phyloP scores from a whole-genome alignment of 2,797 vertebrate species.

The Squalus acanthias region DNA sequence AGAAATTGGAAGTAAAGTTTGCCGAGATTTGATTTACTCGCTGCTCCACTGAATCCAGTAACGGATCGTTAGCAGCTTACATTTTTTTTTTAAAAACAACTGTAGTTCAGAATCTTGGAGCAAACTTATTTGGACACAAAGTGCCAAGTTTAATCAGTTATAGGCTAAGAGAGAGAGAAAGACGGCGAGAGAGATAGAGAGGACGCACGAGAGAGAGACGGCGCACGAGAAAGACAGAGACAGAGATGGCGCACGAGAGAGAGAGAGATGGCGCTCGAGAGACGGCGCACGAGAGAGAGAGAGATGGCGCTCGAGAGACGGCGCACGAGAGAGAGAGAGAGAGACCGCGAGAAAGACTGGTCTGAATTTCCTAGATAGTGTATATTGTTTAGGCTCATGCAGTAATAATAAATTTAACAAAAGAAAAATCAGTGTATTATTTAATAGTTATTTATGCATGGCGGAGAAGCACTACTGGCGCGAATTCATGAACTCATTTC shows the following conservation, averaged over 20 bases:
- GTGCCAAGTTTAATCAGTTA: background rate
- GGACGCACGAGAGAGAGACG: background rate
- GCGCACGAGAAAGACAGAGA: too few species aligned
- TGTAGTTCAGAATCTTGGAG: background rate
- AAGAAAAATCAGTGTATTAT: background rate
- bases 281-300: too few species aligned
- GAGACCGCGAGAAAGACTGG: background rate
- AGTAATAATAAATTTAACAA: background rate
- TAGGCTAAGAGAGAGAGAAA: background rate
- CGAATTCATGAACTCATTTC: too few species aligned
- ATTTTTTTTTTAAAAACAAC: background rate
- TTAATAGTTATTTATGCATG: background rate
- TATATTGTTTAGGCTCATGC: background rate
- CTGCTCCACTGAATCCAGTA: background rate
- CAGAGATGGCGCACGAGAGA: background rate
- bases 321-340: too few species aligned
- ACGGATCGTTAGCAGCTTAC: background rate
- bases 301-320: too few species aligned
- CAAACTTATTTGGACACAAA: background rate
- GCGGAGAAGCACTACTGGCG: too few species aligned
- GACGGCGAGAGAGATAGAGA: too few species aligned
- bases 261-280: background rate
- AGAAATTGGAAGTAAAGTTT: background rate
- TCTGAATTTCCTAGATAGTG: background rate
- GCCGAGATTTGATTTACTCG: background rate